phyloP scores from a whole-genome alignment of 2,888 invertebrate genomes.

The Pristionchus arcanus region DNA sequence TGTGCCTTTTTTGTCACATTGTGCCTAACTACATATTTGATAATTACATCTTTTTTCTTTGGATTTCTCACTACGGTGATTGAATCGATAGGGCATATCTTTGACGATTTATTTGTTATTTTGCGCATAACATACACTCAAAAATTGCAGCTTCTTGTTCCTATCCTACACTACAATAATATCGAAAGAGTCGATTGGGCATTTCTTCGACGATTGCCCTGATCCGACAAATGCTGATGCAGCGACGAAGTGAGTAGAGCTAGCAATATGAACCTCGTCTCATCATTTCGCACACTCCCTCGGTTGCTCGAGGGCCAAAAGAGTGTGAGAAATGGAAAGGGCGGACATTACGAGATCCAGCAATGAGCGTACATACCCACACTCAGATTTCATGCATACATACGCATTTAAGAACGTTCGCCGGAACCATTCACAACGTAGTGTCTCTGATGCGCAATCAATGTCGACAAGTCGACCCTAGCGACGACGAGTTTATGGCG shows the following conservation, averaged over 20 bases:
- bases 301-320: too few relatives aligned
- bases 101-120: too few relatives aligned
- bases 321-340: too few relatives aligned
- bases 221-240: not conserved
- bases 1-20: not conserved
- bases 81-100: not conserved
- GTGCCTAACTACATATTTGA: not conserved
- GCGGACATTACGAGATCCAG: too few relatives aligned
- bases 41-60: too few relatives aligned
- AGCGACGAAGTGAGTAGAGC: not conserved
- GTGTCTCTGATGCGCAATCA: not conserved
- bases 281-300: too few relatives aligned
- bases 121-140: too few relatives aligned
- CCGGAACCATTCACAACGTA: not conserved
- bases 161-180: not conserved
- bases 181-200: not conserved
- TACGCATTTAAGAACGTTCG: not conserved
- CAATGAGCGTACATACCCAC: too few relatives aligned
- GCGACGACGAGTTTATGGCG: constrained; percentile 1
- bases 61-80: not conserved
- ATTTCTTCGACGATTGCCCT: not conserved
- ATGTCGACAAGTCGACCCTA: not conserved
- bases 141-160: not conserved
- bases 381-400: too few relatives aligned
- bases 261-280: too few relatives aligned